Conservation (phyloP, 1,140 invertebrate genomes). For the Philotrypesis tridentata region DNA sequence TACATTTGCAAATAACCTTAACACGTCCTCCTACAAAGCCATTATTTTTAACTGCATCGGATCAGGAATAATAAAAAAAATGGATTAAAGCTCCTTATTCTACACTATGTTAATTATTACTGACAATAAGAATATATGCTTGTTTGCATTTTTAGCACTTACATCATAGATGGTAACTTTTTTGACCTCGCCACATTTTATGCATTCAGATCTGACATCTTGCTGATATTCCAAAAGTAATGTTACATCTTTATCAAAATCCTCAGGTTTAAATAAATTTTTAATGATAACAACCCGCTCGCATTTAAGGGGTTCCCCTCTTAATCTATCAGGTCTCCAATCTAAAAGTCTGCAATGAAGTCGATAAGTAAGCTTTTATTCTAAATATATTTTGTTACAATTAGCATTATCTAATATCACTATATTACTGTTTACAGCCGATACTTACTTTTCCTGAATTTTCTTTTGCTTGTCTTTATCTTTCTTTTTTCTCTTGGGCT, state of each 20-base stretch:
- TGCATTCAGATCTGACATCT: slow-evolving; percentile 91
- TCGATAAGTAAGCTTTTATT: too few species aligned
- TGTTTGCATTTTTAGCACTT: slow-evolving; percentile 70
- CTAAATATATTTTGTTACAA: slow-evolving; percentile 8
- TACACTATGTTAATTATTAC: background rate
- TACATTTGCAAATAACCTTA: background rate
- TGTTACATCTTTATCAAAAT: slow-evolving; percentile 92
- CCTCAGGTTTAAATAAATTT: slow-evolving; percentile 92
- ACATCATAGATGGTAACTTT: slow-evolving; percentile 96
- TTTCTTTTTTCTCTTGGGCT: slow-evolving; percentile 94
- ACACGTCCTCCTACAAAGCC: background rate
- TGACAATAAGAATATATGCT: slow-evolving; percentile 20
- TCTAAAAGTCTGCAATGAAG: slow-evolving; percentile 85
- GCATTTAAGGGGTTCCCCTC: slow-evolving; percentile 87
- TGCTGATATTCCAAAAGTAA: slow-evolving; percentile 93
- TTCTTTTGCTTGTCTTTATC: slow-evolving; percentile 94
- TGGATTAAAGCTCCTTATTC: background rate
- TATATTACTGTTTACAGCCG: background rate
- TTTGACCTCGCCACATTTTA: slow-evolving; percentile 93
- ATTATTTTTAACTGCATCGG: background rate
- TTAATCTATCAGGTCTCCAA: slow-evolving; percentile 94
- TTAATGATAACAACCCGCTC: slow-evolving; percentile 95
- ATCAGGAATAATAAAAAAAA: slow-evolving; percentile 16
- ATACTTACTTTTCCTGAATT: slow-evolving; percentile 90
- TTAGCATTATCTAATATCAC: background rate